Conservation (phyloP, 2,113 vertebrate species). For the Misgurnus mizolepis region DNA sequence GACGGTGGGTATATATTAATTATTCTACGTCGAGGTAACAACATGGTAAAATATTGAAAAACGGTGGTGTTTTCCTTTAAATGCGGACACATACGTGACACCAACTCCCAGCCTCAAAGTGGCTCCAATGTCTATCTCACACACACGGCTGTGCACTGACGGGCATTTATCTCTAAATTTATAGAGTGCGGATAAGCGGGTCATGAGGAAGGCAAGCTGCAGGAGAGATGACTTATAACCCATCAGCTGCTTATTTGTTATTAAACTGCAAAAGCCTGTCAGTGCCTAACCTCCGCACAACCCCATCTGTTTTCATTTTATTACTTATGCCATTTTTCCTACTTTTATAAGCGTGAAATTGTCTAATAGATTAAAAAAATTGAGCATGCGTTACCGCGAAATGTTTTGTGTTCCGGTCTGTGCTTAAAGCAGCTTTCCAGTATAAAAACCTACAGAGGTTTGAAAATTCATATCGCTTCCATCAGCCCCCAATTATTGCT, state of each 20-base stretch:
- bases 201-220: conserved; percentile 18
- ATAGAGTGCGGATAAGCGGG: conserved; percentile 27
- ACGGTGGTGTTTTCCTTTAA: too few species aligned
- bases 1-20: too few species aligned
- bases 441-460: not conserved
- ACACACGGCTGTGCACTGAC: not conserved
- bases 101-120: not conserved
- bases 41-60: too few species aligned
- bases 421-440: not conserved
- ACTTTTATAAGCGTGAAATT: not conserved
- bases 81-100: not conserved
- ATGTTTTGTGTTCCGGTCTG: not conserved
- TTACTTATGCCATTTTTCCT: not conserved
- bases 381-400: not conserved
- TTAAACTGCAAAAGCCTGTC: conserved; percentile 36
- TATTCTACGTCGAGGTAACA: too few species aligned
- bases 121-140: not conserved
- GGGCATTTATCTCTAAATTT: conserved; percentile 39
- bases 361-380: not conserved
- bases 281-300: conserved; percentile 27
- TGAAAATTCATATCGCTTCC: not conserved
- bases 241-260: conserved; percentile 28
- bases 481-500: not conserved
- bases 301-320: conserved; percentile 36
- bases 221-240: conserved; percentile 31